Conservation (phyloP, 2,888 invertebrate genomes). For the Drosophila formosana region DNA sequence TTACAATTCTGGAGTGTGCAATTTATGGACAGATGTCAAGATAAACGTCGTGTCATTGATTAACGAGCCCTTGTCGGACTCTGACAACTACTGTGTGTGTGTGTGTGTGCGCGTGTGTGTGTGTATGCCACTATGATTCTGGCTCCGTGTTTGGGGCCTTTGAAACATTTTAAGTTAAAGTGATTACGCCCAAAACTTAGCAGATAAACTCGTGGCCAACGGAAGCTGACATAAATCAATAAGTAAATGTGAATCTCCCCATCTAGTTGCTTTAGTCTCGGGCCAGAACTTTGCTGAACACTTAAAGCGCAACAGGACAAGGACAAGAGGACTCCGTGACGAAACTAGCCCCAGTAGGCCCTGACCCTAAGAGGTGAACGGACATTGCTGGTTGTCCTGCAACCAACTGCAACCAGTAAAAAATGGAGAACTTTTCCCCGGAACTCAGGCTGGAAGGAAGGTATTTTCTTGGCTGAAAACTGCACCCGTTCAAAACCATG, state of each 20-base stretch:
- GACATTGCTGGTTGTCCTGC: constrained; percentile 27
- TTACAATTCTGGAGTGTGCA: constrained; percentile 72
- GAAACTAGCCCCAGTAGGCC: not conserved
- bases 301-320: constrained; percentile 54
- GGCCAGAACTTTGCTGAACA: constrained; percentile 55
- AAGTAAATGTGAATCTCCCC: constrained; percentile 73
- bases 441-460: constrained; percentile 26
- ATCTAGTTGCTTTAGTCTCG: constrained; percentile 19
- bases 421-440: constrained; percentile 16
- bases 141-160: constrained; percentile 40
- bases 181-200: constrained; percentile 78
- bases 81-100: constrained; percentile 31
- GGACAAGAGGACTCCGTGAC: constrained; percentile 19
- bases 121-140: constrained; percentile 7
- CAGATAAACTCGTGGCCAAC: constrained; percentile 69
- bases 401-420: constrained; percentile 33
- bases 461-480: constrained; percentile 3
- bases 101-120: constrained; percentile 6
- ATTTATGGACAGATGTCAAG: constrained; percentile 75
- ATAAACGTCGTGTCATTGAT: constrained; percentile 80
- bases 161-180: constrained; percentile 76
- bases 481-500: not conserved
- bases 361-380: constrained; percentile 37
- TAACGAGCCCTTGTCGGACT: constrained; percentile 62
- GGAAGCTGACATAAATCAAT: constrained; percentile 77